Evolutionary conservation across 1,140 invertebrate species (phyloP).

Genomic region (Drosophila micromelanica): DNA sequence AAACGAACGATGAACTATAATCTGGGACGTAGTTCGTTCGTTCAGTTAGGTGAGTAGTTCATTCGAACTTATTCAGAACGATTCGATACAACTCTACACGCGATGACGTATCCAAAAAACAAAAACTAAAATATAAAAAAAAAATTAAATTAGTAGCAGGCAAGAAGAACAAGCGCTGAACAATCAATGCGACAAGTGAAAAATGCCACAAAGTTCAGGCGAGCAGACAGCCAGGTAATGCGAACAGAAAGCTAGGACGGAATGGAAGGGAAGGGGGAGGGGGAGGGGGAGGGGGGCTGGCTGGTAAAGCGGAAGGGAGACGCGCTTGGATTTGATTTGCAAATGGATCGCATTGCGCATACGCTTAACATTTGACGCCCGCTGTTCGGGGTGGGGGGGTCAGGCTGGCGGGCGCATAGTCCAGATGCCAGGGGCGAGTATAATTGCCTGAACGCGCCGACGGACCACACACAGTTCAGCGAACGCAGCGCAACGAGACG

Average conservation of each 20-base stretch:
- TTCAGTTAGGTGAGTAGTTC: too few species aligned
- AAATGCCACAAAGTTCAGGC: not conserved
- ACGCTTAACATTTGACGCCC: conserved; percentile 54
- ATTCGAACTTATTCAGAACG: too few species aligned
- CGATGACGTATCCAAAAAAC: too few species aligned
- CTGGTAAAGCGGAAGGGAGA: not conserved
- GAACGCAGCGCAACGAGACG: conserved; percentile 35
- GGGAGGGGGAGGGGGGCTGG: not conserved
- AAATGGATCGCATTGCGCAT: conserved; percentile 44
- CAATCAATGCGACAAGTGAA: not conserved
- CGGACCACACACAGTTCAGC: conserved; percentile 59
- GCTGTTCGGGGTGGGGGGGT: not conserved
- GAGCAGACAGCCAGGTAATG: not conserved
- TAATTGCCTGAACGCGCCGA: conserved; percentile 29
- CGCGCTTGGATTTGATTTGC: conserved; percentile 57
- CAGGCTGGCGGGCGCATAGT: conserved; percentile 9
- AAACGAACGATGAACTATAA: too few species aligned
- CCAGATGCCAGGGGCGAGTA: conserved; percentile 31
- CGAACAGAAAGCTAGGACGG: not conserved
- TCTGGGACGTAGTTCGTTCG: too few species aligned
- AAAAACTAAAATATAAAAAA: not conserved
- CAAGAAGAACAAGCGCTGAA: not conserved
- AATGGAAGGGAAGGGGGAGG: too few species aligned
- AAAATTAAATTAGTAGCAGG: too few species aligned
- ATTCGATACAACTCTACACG: too few species aligned